Evolutionary conservation across 2,888 invertebrate genomes (phyloP).

Genomic region (Helicoverpa assulta): DNA sequence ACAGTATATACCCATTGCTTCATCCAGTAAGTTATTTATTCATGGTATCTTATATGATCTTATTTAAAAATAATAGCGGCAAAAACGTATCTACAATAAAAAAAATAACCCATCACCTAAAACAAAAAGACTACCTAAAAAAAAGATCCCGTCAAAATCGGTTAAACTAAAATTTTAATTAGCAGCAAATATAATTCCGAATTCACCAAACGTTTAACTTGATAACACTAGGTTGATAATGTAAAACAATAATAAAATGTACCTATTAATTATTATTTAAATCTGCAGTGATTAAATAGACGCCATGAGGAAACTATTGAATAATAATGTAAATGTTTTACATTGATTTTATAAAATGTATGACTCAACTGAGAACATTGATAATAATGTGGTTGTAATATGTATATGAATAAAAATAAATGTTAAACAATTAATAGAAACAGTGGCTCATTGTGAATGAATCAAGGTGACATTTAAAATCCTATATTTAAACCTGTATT

Average conservation of each 20-base stretch:
- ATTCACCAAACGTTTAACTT: background rate
- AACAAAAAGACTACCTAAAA: no score
- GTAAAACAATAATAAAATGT: background rate
- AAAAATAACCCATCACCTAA: no score
- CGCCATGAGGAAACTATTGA: background rate
- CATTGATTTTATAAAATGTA: background rate
- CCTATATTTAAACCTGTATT: background rate
- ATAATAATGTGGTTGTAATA: background rate
- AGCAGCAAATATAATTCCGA: background rate
- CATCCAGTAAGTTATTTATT: no score
- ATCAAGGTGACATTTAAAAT: background rate
- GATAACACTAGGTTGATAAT: background rate
- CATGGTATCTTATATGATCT: no score
- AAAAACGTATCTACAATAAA: no score
- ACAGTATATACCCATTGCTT: no score
- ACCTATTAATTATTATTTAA: background rate
- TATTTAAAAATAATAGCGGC: no score
- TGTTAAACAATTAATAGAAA: background rate
- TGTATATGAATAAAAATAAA: slow-evolving; percentile 1
- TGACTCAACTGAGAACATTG: slow-evolving; percentile 2
- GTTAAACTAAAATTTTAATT: background rate
- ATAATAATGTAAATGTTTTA: slow-evolving; percentile 4
- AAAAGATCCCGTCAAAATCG: no score
- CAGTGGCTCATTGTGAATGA: background rate
- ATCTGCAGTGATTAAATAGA: background rate